Evolutionary conservation across 2,113 vertebrate species (phyloP), one percentile per base, ranked within the genome.

Genomic region (Ammospiza caudacuta): DNA sequence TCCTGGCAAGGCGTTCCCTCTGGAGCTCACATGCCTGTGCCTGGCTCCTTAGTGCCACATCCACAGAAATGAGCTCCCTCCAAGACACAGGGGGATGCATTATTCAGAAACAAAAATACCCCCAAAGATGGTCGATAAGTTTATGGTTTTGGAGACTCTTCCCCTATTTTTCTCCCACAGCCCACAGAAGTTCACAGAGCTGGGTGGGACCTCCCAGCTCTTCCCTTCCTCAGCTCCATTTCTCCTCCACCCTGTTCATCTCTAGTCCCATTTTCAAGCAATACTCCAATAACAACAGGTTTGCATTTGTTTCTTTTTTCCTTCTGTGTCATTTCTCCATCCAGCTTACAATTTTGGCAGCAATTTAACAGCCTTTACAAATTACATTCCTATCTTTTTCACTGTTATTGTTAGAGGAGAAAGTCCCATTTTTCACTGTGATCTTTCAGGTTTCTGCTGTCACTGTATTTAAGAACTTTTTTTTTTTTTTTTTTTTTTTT

Each of bases 301-400:
- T 76, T 62, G 78, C 73, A 79, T 95, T 92, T 80, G 33, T 47
- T 85, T 92, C 62, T 73, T 52, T 54, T 70, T 52, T 63, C 68
- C 46, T 46, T 57, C 77, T n/a, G 9, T 95, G 61, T 94, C 87
- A 96, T 97, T 97, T 96, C 90, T 88, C 86, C 61, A 91, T 96
- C 68, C 94, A 79, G 31, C 80, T 69, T 54, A 87, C 93, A 83
- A 92, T 95, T 92, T 76, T 92, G 77, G 85, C n/a, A 17, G 91
- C 84, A 96, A 97, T 92, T 93, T 92, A 91, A 88, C 72, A 94
- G 94, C 89, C 76, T 96, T 83, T 95, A 96, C 92, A 95, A 95
- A 95, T 96, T 86, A 95, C 43, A 27, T 80, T 77, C 46, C 92
- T 76, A 52, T 89, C 83, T 92, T 94, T 84, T 67, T 69, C 54